Conservation (phyloP, 2,888 invertebrate species). For the Ennomos fuscantarius region DNA sequence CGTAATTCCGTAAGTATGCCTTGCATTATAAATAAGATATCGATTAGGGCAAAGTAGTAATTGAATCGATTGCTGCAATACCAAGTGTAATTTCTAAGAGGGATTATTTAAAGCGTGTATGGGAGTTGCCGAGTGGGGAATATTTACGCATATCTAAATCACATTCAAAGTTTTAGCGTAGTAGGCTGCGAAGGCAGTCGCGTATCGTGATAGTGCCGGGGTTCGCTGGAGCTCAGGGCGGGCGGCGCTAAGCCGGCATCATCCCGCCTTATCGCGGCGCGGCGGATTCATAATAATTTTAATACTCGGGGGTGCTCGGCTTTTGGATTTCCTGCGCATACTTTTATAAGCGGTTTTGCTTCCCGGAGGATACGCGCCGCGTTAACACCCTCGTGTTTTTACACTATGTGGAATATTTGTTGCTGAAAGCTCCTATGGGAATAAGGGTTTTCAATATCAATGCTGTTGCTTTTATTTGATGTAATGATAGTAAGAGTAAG, state of each 20-base stretch:
- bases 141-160: slow-evolving; percentile 68
- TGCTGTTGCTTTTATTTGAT: slow-evolving; percentile 57
- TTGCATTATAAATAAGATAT: slow-evolving; percentile 34
- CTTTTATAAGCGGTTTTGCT: slow-evolving; percentile 71
- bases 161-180: slow-evolving; percentile 67
- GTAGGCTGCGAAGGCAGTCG: slow-evolving; percentile 73
- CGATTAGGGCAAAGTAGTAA: slow-evolving; percentile 26
- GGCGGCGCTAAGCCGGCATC: slow-evolving; percentile 74
- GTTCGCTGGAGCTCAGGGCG: slow-evolving; percentile 38
- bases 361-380: slow-evolving; percentile 55
- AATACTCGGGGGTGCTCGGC: slow-evolving; percentile 65
- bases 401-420: slow-evolving; percentile 49
- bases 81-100: slow-evolving; percentile 39
- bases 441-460: slow-evolving; percentile 45
- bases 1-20: slow-evolving; percentile 30
- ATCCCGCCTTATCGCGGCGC: slow-evolving; percentile 73
- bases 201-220: slow-evolving; percentile 69
- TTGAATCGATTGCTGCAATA: slow-evolving; percentile 31
- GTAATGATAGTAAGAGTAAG: slow-evolving; percentile 1
- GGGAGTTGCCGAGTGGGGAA: slow-evolving; percentile 37
- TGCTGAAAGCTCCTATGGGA: slow-evolving; percentile 69
- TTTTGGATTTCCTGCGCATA: slow-evolving; percentile 65
- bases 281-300: slow-evolving; percentile 83
- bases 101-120: slow-evolving; percentile 21
- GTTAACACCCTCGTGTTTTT: slow-evolving; percentile 72